A percentile compares a stretch with the other conserved stretches of the same genome.
Evolutionary conservation across 2,113 vertebrate genomes (phyloP).

Genomic region (Phoenicopterus ruber): DNA sequence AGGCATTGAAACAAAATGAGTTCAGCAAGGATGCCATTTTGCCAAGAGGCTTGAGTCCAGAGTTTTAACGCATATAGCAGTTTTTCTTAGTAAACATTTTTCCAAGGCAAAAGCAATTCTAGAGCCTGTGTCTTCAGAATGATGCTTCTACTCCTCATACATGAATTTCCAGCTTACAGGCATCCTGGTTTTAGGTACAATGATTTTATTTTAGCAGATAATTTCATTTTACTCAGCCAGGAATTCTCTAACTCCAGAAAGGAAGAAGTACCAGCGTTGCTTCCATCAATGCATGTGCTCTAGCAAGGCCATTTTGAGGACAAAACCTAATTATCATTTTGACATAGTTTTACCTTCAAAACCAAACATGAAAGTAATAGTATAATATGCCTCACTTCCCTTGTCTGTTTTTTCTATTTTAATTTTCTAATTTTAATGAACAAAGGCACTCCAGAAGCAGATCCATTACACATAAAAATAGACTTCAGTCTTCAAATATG

Average conservation of each 20-base stretch:
- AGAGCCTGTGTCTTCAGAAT: neutral
- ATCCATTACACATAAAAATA: constrained; percentile 25
- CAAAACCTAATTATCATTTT: constrained; percentile 72
- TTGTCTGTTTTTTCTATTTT: constrained; percentile 45
- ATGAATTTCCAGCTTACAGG: neutral
- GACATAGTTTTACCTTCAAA: constrained; percentile 68
- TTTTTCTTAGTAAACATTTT: neutral
- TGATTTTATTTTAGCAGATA: neutral
- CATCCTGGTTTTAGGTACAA: neutral
- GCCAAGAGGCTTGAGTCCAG: neutral
- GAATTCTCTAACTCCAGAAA: neutral
- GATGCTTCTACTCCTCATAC: neutral
- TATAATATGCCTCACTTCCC: constrained; percentile 47
- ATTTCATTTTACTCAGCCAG: no score
- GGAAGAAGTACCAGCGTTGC: neutral
- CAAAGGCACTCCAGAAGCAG: constrained; percentile 44
- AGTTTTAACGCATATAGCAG: neutral
- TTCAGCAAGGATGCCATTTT: neutral
- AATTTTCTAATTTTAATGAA: constrained; percentile 73
- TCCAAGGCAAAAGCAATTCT: neutral
- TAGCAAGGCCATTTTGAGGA: constrained; percentile 67
- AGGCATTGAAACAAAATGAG: neutral
- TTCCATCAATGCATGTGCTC: constrained; percentile 13
- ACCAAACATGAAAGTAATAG: constrained; percentile 66
- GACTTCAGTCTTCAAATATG: constrained; percentile 32